Base-by-base conservation (phyloP, 2,888 invertebrate genomes). In the Ommatoiulus sabulosus region DNA sequence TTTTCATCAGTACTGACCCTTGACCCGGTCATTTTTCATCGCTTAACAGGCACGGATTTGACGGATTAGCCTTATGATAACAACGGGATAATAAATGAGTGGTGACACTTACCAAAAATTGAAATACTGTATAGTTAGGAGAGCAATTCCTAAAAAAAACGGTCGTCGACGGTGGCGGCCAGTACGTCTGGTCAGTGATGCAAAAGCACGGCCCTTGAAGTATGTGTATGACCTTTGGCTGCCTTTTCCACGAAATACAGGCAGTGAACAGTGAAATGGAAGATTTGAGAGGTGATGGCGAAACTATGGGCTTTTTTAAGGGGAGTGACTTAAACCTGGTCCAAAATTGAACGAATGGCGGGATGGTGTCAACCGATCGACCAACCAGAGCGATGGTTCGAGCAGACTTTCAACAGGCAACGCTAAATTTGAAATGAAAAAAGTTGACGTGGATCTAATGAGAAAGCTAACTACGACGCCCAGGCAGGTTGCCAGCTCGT, bases 391-490 rank as follows among this genome's bases (percentile, higher is more conserved):
- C 4, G 6, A 46, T 6, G 46, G 46, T 4, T 46, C 46, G 57
- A 15, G 3, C 15, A 57, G 46, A 46, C 57, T 57, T 57, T 57
- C 15, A 57, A 57, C 57, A 57, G 17, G 15, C 57, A 57, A 57
- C 57, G 12, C 57, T 57, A 57, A 57, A 57, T 57, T 57, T 57
- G 57, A 57, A 57, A 57, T 57, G 17, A 57, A 57, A 57, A 57
- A 57, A 57, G 15, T 57, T 57, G 57, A 57, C 57, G 12, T 57
- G 57, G 17, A 57, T 57, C 57, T 57, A 57, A 57, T 57, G 57
- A 57, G 57, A 57, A 57, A 57, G 57, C 57, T 57, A 57, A 57
- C 57, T 57, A 57, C 57, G 57, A 57, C 57, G 57, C 57, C 57
- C 57, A 57, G 57, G 57, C 57, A 57, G 17, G 57, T 4, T 57